Evolutionary conservation across 1,140 invertebrate species (phyloP), one percentile per base, ranked within the genome.

Genomic region (Ceratosolen solmsi): DNA sequence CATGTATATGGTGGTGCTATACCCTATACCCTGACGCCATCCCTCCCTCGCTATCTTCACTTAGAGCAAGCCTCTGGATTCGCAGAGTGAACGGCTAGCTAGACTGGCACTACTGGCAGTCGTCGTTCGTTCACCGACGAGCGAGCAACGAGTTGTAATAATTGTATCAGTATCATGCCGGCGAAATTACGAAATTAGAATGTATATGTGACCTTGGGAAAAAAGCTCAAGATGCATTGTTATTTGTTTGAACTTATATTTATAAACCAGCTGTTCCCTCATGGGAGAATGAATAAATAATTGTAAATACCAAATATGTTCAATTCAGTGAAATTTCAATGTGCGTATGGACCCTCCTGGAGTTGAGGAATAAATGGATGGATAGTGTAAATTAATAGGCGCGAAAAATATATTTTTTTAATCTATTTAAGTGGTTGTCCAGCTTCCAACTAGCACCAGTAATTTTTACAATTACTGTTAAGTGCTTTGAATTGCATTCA

Each of bases 61-160:
- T 85, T 85, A 81, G 82, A 84, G 79, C 85, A 84, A 86, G 85
- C 80, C 87, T 86, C 86, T 86, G 84, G 88, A 88, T 88, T 86
- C 86, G 86, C 83, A 76, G 85, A 86, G 87, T 88, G 86, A 85
- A 86, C 86, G 84, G 85, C 84, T 86, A 71, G 79, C 74, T 84
- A 88, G 89, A 89, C 90, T 87, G 86, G 85, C 90, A 90, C 90
- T 91, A 89, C 90, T 88, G 86, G 85, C 89, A 91, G 91, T 91
- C 90, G 90, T 87, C 89, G 90, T 90, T 89, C 89, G 91, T 88
- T 91, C 87, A 87, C 87, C 89, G 88, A 89, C 86, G 89, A 88
- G 85, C 85, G 85, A 82, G 82, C 84, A 79, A 68, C 46, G 70
- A 79, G 15, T 73, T 74, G 46, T 20, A 49, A 30, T 46, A 72